phyloP scores from a whole-genome alignment of 2,797 vertebrate species.

The Eremophila alpestris region DNA sequence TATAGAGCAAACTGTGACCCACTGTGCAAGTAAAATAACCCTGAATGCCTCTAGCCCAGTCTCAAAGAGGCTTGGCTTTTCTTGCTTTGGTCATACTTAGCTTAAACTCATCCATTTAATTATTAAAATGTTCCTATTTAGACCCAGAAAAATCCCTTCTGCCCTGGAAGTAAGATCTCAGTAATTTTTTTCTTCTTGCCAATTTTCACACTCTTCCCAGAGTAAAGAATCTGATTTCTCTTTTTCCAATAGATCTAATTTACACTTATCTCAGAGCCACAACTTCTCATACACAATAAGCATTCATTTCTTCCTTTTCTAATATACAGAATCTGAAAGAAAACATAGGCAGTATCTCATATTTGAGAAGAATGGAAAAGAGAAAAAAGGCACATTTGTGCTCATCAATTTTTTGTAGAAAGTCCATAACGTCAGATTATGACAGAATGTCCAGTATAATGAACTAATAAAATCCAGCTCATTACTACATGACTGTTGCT shows the following conservation, averaged over 20 bases:
- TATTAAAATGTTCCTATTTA: neutral
- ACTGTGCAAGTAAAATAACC: neutral
- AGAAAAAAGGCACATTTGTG: neutral
- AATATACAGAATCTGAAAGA: neutral
- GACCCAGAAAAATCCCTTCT: neutral
- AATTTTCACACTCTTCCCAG: neutral
- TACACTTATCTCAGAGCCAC: neutral
- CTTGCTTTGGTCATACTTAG: neutral
- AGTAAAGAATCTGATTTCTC: constrained; percentile 10
- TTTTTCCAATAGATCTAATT: neutral
- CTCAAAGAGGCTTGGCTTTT: neutral
- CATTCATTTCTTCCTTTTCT: neutral
- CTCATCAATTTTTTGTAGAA: neutral
- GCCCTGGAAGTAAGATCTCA: neutral
- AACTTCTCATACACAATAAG: neutral
- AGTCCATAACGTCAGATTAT: neutral
- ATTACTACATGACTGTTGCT: neutral
- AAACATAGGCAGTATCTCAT: neutral
- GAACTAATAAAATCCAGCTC: neutral
- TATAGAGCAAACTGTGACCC: neutral
- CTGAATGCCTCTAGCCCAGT: neutral
- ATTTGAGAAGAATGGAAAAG: neutral
- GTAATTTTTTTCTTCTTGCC: neutral
- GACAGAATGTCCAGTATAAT: neutral
- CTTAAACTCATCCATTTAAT: neutral